A percentile compares a stretch with the other conserved stretches of the same genome.
These are phyloP conservation scores for Ctenodactylus gundi DNA, from an alignment of 2,113 vertebrate species.

Conservation along the genomic window DNA sequence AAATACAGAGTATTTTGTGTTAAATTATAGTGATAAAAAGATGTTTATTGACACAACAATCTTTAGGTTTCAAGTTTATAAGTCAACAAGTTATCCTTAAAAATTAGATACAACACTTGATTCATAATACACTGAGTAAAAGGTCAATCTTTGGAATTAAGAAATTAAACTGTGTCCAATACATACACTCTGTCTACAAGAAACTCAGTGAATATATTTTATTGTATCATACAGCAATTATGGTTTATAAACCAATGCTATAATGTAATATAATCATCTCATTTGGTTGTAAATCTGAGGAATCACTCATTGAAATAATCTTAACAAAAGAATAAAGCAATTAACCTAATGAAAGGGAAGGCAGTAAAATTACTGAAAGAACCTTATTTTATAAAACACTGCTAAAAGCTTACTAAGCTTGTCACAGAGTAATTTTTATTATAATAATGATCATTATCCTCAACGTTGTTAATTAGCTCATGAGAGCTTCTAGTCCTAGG, in stretches of 20 bases:
- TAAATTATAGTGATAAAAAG: slow-evolving; percentile 17
- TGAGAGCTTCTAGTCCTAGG: not conserved
- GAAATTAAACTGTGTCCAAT: not conserved
- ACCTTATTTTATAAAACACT: not conserved
- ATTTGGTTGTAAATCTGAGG: not conserved
- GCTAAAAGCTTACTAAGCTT: not conserved
- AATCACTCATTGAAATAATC: not conserved
- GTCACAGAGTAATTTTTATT: not conserved
- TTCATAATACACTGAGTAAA: not conserved
- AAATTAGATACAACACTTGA: not conserved
- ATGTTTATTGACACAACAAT: slow-evolving; percentile 38
- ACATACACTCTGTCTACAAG: not conserved
- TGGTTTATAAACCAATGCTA: slow-evolving; percentile 17
- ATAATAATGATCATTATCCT: not conserved
- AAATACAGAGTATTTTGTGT: not conserved
- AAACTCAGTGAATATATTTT: not conserved
- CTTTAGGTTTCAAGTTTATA: not conserved
- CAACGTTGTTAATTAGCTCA: not conserved
- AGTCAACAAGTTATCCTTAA: not conserved
- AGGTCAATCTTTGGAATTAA: not conserved
- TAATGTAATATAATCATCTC: not conserved
- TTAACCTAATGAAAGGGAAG: not conserved
- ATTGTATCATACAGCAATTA: not conserved
- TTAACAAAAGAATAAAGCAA: slow-evolving; percentile 21
- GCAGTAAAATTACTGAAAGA: not conserved